Base-by-base conservation (phyloP, 2,888 invertebrate genomes). In the Heteromurus nitidus region DNA sequence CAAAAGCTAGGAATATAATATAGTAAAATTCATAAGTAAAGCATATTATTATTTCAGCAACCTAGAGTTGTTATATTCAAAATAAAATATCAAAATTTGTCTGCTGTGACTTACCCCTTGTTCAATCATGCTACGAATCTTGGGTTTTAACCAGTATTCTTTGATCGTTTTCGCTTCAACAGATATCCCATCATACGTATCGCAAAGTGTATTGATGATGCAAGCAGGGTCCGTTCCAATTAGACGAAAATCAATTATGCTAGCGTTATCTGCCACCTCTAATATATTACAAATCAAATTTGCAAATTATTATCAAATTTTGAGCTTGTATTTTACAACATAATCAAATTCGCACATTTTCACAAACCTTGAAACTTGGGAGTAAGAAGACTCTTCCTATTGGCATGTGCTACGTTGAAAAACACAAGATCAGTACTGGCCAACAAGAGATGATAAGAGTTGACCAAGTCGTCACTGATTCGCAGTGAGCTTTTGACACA, bases 391-490 rank as follows among this genome's bases (percentile, higher is more conserved):
- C 97, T 97, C 88, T 92, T 92, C 84, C 96, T 91, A 88, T 93
- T 93, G 70, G 94, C 92, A 88, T 95, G 91, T 82, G 96, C 91
- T 42, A 95, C 95, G 90, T 98, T 98, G 80, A 92, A 92, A 90
- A 95, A 98, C 73, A 97, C 93, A 88, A 96, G 93, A 91, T 99
- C 98, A 86, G 97, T 92, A 89, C 96, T 95, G 80, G 96, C 95
- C 77, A 98, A 91, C 65, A 99, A 90, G 64, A 99, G 91, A 90
- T 98, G 97, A 89, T 95, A 97, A 85, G 96, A 97, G 89, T 95
- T 96, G 1, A 99, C 96, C 76, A 99, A 91, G 90, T 99, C 98
- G 88, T 97, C 95, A 64, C 95, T 84, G 28, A 96, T 95, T 72
- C 93, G 93, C 53, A 95, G 93, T 88, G 95, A 95, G 67, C 95